phyloP scores from a whole-genome alignment of 1,140 invertebrate species.

The Trialeurodes vaporariorum region DNA sequence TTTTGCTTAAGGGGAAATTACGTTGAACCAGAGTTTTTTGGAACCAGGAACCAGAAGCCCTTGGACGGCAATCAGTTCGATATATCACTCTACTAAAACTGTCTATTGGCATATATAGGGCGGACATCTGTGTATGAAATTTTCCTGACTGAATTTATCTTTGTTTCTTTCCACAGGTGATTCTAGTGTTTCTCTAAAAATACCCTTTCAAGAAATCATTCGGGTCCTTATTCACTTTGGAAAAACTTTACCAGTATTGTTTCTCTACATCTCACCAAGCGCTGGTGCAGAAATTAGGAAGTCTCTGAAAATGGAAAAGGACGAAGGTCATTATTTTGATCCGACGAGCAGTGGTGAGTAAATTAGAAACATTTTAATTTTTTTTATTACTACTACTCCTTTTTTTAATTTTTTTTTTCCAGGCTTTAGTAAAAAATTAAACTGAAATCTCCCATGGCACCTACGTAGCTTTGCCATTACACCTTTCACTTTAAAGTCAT shows the following conservation, averaged over 20 bases:
- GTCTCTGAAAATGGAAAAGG: constrained; percentile 50
- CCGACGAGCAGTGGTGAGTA: constrained; percentile 47
- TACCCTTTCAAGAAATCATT: constrained; percentile 50
- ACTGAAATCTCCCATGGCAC: too few species aligned
- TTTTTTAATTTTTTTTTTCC: not conserved
- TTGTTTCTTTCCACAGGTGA: constrained; percentile 28
- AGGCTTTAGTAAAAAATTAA: constrained; percentile 7
- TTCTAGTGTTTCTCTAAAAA: constrained; percentile 42
- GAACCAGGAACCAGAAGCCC: too few species aligned
- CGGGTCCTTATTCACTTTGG: constrained; percentile 62
- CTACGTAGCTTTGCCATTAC: too few species aligned
- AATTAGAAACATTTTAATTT: constrained; percentile 18
- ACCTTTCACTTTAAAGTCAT: too few species aligned
- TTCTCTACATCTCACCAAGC: constrained; percentile 55
- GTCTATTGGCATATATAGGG: too few species aligned
- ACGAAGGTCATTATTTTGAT: constrained; percentile 42
- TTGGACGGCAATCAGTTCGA: too few species aligned
- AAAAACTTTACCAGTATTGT: constrained; percentile 57
- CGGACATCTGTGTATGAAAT: too few species aligned
- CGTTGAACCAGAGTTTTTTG: too few species aligned
- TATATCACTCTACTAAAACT: too few species aligned
- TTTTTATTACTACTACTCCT: constrained; percentile 8
- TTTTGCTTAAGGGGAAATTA: too few species aligned
- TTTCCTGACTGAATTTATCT: not conserved
- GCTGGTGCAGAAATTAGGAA: constrained; percentile 55